Base-by-base conservation (phyloP, 2,797 vertebrate species). In the Serranus cabrilla region DNA sequence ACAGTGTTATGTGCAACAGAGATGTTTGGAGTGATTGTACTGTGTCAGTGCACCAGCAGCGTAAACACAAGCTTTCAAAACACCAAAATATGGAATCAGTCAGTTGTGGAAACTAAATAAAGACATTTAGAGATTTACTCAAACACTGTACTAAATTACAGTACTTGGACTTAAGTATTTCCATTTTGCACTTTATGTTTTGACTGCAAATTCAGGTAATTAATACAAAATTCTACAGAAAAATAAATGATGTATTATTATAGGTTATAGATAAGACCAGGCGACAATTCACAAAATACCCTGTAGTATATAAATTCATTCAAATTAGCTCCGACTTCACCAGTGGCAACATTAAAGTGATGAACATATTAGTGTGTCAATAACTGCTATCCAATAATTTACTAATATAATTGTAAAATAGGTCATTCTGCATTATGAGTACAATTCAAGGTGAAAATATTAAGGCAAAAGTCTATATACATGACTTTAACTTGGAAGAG, bases 1-100 rank as follows among this genome's bases (percentile, higher is more conserved):
- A 37, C 9, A 74, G 16, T 70, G 77, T 71, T 51, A 68, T 65
- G 74, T 46, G 43, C 39, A 25, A 43, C 58, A 68, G 18, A 62
- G 63, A 72, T 46, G 12, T 59, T 7, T 50, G 21, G n/a, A 63
- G 37, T 49, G 25, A 63, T 74, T 61, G 25, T 4, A 16, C 25
- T 27, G 56, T 62, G 54, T 71, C 43, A 27, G 12, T 39, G 40
- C 14, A 76, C 18, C 54, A 25, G 11, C 55, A 64, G 55, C n/a
- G 64, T 51, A n/a, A 39, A 20, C 40, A 68, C 11, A 51, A 42
- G 47, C 52, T 50, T 59, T 45, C 21, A 50, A 64, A 58, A 42
- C 16, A 20, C 11, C 46, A 3, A 54, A 66, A 70, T 62, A 59
- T 31, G 50, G 0, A 73, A 39, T 21, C 39, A 42, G 4, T 1